phyloP scores from a whole-genome alignment of 2,888 invertebrate species.

The Rotaria socialis region DNA sequence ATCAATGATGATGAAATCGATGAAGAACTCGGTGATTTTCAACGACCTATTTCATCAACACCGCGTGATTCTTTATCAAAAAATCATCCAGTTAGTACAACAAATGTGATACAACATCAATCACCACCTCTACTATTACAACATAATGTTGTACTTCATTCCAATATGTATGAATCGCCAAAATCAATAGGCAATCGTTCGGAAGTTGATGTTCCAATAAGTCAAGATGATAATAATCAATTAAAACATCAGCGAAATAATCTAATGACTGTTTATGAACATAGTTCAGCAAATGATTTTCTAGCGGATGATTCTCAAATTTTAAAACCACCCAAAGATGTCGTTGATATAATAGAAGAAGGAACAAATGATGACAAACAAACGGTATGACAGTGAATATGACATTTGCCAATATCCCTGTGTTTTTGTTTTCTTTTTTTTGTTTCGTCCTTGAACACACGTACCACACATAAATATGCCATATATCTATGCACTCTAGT shows the following conservation, averaged over 20 bases:
- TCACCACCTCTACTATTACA: neutral
- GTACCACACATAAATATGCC: constrained; percentile 8
- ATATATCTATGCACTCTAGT: constrained; percentile 26
- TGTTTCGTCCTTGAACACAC: constrained; percentile 9
- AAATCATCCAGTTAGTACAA: neutral
- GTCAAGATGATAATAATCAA: neutral
- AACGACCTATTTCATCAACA: neutral
- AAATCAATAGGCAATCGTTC: neutral
- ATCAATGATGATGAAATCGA: neutral
- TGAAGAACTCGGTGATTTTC: constrained; percentile 33
- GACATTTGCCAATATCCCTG: neutral
- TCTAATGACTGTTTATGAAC: neutral
- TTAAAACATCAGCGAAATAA: neutral
- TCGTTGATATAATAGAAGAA: neutral
- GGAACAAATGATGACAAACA: neutral
- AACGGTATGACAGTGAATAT: constrained; percentile 31
- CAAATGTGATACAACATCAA: constrained; percentile 16
- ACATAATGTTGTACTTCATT: constrained; percentile 16
- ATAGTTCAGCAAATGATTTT: neutral
- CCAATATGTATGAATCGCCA: neutral
- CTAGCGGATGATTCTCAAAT: neutral
- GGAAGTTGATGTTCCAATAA: neutral
- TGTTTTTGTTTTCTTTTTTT: neutral
- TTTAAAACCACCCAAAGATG: neutral
- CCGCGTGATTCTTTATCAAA: neutral